Conservation (phyloP, 2,888 invertebrate species). For the Habroteleia sp. region DNA sequence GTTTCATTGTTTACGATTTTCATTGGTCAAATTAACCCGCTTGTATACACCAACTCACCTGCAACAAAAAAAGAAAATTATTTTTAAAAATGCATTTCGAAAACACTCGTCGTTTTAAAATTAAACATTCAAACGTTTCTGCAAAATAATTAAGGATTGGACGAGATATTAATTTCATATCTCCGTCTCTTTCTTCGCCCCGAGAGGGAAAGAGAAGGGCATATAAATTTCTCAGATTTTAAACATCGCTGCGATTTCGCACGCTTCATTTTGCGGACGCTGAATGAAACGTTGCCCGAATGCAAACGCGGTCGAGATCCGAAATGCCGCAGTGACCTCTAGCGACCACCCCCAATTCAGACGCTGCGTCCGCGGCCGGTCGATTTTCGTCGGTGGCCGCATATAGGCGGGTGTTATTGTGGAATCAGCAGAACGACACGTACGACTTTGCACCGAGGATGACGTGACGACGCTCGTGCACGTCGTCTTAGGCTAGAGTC, state of each 20-base stretch:
- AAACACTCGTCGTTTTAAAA: too few relatives aligned
- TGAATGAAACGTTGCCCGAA: constrained; percentile 10
- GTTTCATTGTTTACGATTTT: too few relatives aligned
- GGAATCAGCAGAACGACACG: not conserved
- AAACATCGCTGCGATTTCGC: too few relatives aligned
- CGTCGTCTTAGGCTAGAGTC: constrained; percentile 19
- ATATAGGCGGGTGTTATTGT: not conserved
- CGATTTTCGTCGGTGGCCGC: constrained; percentile 46
- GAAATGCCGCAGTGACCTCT: constrained; percentile 61
- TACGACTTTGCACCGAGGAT: constrained; percentile 6
- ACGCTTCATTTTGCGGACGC: constrained; percentile 6
- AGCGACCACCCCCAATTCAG: constrained; percentile 54
- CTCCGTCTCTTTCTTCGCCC: too few relatives aligned
- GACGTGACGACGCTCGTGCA: constrained; percentile 26
- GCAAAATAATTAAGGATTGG: too few relatives aligned
- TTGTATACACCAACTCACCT: constrained; percentile 61
- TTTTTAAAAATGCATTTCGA: too few relatives aligned
- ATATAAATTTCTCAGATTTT: too few relatives aligned
- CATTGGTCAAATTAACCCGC: constrained; percentile 9
- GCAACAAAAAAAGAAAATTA: constrained; percentile 60
- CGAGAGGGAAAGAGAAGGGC: too few relatives aligned
- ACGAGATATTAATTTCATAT: too few relatives aligned
- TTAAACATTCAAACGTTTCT: too few relatives aligned
- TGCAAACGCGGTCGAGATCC: constrained; percentile 44
- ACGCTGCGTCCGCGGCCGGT: constrained; percentile 47